phyloP scores from a whole-genome alignment of 2,113 vertebrate genomes.

The Morone saxatilis region DNA sequence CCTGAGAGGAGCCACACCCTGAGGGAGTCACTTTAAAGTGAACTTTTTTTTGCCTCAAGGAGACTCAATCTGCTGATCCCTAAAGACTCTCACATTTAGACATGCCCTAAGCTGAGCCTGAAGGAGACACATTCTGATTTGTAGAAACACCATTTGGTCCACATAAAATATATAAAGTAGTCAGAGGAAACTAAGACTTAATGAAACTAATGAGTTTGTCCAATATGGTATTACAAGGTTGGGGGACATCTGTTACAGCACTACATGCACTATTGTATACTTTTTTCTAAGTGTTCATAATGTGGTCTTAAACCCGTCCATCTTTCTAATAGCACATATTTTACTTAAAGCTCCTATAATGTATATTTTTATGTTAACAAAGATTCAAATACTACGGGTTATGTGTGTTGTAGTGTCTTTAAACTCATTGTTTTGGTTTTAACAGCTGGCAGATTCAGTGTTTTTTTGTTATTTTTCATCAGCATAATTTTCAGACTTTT shows the following conservation, averaged over 20 bases:
- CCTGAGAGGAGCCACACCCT: conserved; percentile 29
- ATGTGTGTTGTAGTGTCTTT: neutral
- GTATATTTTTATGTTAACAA: neutral
- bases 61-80: neutral
- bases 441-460: neutral
- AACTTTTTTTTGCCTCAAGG: conserved; percentile 43
- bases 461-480: neutral
- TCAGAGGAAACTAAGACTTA: conserved; percentile 7
- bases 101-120: conserved; percentile 1
- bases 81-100: neutral
- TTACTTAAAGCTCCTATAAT: neutral
- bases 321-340: neutral
- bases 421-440: neutral
- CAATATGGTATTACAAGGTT: neutral
- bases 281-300: conserved; percentile 1
- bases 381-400: neutral
- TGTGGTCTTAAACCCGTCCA: neutral
- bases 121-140: conserved; percentile 22
- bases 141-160: conserved; percentile 18
- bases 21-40: conserved; percentile 17
- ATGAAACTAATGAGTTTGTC: conserved; percentile 33
- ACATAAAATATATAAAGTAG: conserved; percentile 10
- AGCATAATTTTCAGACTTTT: neutral
- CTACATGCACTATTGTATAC: neutral
- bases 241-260: conserved; percentile 9